phyloP scores from a whole-genome alignment of 2,888 invertebrate species.

The Epistrophella euchroma region DNA sequence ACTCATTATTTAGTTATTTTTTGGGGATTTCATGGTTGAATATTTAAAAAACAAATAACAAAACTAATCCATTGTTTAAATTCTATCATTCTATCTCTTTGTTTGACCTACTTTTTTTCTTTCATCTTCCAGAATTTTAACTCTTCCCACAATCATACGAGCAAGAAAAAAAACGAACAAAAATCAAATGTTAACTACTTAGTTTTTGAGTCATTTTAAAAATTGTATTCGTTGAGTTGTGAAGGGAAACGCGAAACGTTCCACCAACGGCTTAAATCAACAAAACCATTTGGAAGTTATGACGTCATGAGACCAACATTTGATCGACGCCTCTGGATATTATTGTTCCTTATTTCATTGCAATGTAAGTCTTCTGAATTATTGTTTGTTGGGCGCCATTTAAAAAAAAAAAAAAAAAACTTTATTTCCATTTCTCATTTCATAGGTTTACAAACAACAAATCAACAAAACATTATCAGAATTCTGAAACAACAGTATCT shows the following conservation, averaged over 20 bases:
- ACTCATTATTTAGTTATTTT: too few relatives aligned
- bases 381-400: background rate
- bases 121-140: background rate
- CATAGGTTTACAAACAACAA: slow-evolving; percentile 81
- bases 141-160: background rate
- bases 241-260: slow-evolving; percentile 43
- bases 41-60: too few relatives aligned
- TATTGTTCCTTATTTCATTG: slow-evolving; percentile 84
- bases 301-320: slow-evolving; percentile 84
- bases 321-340: slow-evolving; percentile 84
- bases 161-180: background rate
- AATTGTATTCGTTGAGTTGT: slow-evolving; percentile 3
- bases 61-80: too few relatives aligned
- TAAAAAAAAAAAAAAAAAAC: background rate
- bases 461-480: slow-evolving; percentile 81
- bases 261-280: slow-evolving; percentile 58
- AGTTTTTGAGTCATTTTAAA: background rate
- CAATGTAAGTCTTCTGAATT: slow-evolving; percentile 81
- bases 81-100: too few relatives aligned
- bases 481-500: slow-evolving; percentile 78
- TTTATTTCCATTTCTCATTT: background rate
- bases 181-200: slow-evolving; percentile 8
- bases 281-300: slow-evolving; percentile 81
- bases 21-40: too few relatives aligned
- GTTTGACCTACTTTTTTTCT: too few relatives aligned